A percentile compares a stretch with the other conserved stretches of the same genome.
phyloP scores from a whole-genome alignment of 1,140 invertebrate genomes.

The Eriosoma lanigerum region DNA sequence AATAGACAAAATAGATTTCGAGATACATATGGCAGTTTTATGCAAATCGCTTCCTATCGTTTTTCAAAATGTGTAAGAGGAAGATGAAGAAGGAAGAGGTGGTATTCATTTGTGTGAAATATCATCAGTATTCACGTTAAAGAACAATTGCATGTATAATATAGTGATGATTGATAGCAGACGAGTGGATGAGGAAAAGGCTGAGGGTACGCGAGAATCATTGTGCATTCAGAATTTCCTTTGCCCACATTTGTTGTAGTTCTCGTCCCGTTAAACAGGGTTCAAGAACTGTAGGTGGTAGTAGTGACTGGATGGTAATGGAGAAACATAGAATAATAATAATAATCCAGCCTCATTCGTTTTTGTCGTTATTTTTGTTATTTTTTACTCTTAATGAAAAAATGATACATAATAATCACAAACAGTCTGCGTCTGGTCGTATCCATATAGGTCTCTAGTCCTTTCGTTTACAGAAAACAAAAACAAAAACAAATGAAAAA shows the following conservation, averaged over 20 bases:
- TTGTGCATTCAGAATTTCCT: constrained; percentile 36
- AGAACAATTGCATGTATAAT: neutral
- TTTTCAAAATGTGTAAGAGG: neutral
- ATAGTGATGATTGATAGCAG: constrained; percentile 7
- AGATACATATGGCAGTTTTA: no score
- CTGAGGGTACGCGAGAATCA: neutral
- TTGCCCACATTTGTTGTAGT: constrained; percentile 32
- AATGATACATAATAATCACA: constrained; percentile 13
- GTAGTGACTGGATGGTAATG: no score
- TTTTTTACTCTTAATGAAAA: constrained; percentile 25
- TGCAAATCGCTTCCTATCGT: neutral
- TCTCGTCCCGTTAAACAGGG: constrained; percentile 32
- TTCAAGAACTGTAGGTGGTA: no score
- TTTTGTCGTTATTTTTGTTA: neutral
- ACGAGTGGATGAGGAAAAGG: neutral
- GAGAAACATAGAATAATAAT: constrained; percentile 38
- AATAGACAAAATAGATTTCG: neutral
- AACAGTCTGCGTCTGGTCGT: neutral
- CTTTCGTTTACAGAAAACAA: neutral
- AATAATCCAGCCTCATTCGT: neutral
- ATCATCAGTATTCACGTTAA: constrained; percentile 42
- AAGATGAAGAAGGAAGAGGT: no score
- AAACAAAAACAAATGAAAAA: neutral
- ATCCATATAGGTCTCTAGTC: constrained; percentile 13
- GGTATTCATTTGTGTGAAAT: constrained; percentile 28